A percentile compares a stretch with the other conserved stretches of the same genome.
phyloP scores from a whole-genome alignment of 2,113 vertebrate genomes.

The Tachysurus vachellii region DNA sequence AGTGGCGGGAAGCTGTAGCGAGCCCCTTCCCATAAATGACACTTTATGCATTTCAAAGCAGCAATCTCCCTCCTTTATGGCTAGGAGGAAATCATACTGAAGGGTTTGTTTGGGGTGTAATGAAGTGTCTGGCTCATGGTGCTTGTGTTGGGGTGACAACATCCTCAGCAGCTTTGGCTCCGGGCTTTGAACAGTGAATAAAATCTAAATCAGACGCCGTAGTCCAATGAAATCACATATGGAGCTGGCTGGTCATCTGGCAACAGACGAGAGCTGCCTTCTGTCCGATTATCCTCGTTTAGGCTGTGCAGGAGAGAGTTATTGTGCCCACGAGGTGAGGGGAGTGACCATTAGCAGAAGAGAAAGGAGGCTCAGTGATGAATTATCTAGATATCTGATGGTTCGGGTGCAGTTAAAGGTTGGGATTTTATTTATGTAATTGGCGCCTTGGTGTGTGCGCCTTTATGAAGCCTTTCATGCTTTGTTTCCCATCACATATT shows the following conservation, averaged over 20 bases:
- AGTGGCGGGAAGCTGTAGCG: conserved; percentile 44
- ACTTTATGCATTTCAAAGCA: conserved; percentile 60
- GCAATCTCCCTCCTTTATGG: conserved; percentile 46
- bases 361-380: conserved; percentile 10
- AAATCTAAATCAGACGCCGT: conserved; percentile 69
- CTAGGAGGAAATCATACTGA: conserved; percentile 35
- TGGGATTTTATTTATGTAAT: conserved; percentile 1
- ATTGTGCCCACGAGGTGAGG: conserved; percentile 58
- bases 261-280: conserved; percentile 52
- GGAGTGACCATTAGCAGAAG: conserved; percentile 20
- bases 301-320: conserved; percentile 67
- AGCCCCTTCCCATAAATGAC: conserved; percentile 55
- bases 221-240: conserved; percentile 47
- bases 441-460: not conserved
- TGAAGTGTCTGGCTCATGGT: conserved; percentile 47
- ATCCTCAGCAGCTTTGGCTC: conserved; percentile 67
- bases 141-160: conserved; percentile 54
- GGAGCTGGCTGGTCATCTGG: conserved; percentile 57
- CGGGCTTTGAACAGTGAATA: conserved; percentile 63
- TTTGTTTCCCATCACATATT: conserved; percentile 16
- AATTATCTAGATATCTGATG: conserved; percentile 5
- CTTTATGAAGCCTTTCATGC: not conserved
- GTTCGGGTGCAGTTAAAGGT: not conserved
- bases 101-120: conserved; percentile 45
- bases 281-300: conserved; percentile 70